Evolutionary conservation across 2,888 invertebrate species (phyloP), one percentile per base, ranked within the genome.

Genomic region (Phytoseiulus persimilis): DNA sequence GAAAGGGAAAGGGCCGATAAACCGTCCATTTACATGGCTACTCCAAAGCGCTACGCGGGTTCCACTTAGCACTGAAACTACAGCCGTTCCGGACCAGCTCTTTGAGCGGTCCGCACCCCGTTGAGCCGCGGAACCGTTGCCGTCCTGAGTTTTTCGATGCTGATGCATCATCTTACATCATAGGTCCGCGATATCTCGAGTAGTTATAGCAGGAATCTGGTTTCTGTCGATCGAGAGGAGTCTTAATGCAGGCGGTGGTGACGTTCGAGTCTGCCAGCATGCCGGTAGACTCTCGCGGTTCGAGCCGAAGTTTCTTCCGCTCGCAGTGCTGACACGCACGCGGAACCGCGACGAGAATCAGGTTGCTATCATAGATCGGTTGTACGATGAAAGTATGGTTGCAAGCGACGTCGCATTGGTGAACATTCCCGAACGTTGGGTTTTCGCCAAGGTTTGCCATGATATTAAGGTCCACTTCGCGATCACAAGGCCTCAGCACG

Each of bases 401-500:
- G 39, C 87, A 87, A 32, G 87, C 87, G 28, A 87, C 87, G 87
- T 87, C 45, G 33, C 87, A 87, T n/a, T 87, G 87, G 39, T 87
- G 87, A 11, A 87, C 87, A 18, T 87, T 87, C 28, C 87, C 87
- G 32, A 87, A 87, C 6, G 87, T 87, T 31, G 87, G 87, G 23
- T 87, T 87, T 31, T 87, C 87, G 18, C 87, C 87, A 0, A 87
- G 33, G 33, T 87, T 87, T 9, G 87, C 87, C 91, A 91, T 91
- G 90, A 91, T 91, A 90, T 95, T 96, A 2, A 96, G 93, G 83
- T 94, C 94, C 90, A 95, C 94, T 92, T 96, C 95, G 92, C 96
- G 94, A 92, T 97, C 97, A 92, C 97, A 97, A 5, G 96, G 95
- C 90, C 96, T 95, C 0, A 96, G 96, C 87, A 95, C 94, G 0